Evolutionary conservation across 2,888 invertebrate genomes (phyloP), one percentile per base, ranked within the genome.

Genomic region (Psylliodes chrysocephalus): DNA sequence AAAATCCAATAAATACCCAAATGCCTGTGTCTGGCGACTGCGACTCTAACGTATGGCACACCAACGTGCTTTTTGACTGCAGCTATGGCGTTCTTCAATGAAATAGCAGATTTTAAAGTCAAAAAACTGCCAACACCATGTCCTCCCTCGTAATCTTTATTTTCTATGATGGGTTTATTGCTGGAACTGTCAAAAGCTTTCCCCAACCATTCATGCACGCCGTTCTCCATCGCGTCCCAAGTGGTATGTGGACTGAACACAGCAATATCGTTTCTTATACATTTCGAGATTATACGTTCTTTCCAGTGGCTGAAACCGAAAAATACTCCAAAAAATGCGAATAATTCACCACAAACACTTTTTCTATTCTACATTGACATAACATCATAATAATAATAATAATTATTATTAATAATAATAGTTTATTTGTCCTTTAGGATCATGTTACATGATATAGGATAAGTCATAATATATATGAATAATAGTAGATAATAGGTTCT

Each of bases 201-300:
- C 2, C 91, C 89, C n/a, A 98, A 84, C 96, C 96, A 96, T 81
- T 97, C 96, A 78, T 95, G 96, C 0, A 97, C 92, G 1, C 97
- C 97, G 5, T 91, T 92, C 62, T 84, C 80, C 3, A 93, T 87
- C 33, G 90, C 87, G 82, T 98, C 98, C 89, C 94, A 94, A 44
- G 91, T 88, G 0, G 97, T 97, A 78, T 98, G 98, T 0, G 98
- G 97, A 0, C 96, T 96, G 81, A 93, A 98, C 2, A 98, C 84
- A 0, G 94, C 92, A 69, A 98, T 95, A 63, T 90, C 88, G 66
- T 93, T 90, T 77, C 92, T 91, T 56, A 97, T 83, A 76, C 96
- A 93, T 71, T 88, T 86, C 0, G 92, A 86, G 5, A 94, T 87
- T 8, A 96, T 87, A 22, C 92, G 87, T 79, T 96, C 93, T 84